phyloP scores from a whole-genome alignment of 2,113 vertebrate species.

The Scolopax mira region DNA sequence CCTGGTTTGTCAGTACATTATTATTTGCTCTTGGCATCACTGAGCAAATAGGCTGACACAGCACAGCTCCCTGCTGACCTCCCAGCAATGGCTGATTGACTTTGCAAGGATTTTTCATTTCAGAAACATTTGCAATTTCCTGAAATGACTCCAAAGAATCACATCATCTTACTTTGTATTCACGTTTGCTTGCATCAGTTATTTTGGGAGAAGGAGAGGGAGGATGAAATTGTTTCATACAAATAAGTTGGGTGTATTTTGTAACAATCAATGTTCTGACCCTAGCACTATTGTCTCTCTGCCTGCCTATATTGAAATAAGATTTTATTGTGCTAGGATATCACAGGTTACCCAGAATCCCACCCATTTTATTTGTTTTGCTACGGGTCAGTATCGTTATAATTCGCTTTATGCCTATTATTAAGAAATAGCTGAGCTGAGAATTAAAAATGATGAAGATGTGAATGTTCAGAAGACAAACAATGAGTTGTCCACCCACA shows the following conservation, averaged over 20 bases:
- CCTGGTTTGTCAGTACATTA: neutral
- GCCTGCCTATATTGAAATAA: neutral
- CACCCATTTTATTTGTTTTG: neutral
- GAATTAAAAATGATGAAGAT: neutral
- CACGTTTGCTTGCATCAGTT: slow-evolving; percentile 16
- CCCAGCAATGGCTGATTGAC: slow-evolving; percentile 27
- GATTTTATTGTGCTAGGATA: neutral
- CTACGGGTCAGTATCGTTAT: neutral
- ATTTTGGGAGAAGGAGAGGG: neutral
- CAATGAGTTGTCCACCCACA: neutral
- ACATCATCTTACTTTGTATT: slow-evolving; percentile 26
- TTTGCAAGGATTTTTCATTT: slow-evolving; percentile 58
- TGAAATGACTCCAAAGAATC: slow-evolving; percentile 45
- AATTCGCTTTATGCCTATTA: neutral
- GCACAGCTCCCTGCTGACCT: slow-evolving; percentile 43
- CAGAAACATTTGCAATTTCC: slow-evolving; percentile 57
- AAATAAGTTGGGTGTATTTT: neutral
- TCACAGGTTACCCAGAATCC: neutral
- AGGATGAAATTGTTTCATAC: neutral
- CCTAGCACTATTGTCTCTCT: neutral
- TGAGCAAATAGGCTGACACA: slow-evolving; percentile 44
- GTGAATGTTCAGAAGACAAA: neutral
- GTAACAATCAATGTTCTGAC: neutral
- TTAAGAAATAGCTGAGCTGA: neutral
- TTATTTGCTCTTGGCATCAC: neutral